A percentile compares a stretch with the other conserved stretches of the same genome.
phyloP scores from a whole-genome alignment of 1,140 invertebrate species.

The Papilio helenus region DNA sequence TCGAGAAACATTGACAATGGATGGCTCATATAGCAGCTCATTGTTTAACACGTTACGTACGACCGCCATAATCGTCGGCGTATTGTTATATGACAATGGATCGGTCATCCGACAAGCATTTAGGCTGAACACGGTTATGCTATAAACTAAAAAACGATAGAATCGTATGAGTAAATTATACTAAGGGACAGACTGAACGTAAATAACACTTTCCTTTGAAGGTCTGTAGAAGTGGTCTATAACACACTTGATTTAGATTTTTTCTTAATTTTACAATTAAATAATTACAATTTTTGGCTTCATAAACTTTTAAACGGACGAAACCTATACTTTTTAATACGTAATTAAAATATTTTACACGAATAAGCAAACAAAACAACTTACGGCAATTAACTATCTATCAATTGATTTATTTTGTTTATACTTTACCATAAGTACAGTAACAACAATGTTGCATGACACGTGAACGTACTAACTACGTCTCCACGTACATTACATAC shows the following conservation, averaged over 20 bases:
- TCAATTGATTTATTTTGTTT: no score
- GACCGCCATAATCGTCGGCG: not conserved
- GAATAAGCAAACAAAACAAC: no score
- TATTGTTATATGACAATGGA: slow-evolving; percentile 18
- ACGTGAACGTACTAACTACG: slow-evolving; percentile 6
- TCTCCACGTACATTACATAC: not conserved
- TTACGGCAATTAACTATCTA: no score
- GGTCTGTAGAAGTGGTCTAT: no score
- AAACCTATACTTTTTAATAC: no score
- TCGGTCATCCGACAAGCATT: slow-evolving; percentile 8
- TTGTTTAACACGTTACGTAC: slow-evolving; percentile 16
- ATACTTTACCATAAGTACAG: slow-evolving; percentile 1
- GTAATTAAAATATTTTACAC: no score
- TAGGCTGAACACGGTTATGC: not conserved
- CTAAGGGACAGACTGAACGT: no score
- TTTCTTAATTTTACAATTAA: no score
- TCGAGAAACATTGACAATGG: slow-evolving; percentile 13
- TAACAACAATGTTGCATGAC: slow-evolving; percentile 14
- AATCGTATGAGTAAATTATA: not conserved
- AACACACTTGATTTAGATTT: no score
- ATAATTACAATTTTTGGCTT: no score
- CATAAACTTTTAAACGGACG: no score
- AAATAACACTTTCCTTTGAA: no score
- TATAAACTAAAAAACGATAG: not conserved
- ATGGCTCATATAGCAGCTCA: not conserved